A percentile compares a stretch with the other conserved stretches of the same genome.
These are phyloP conservation scores for Drosophila sp. DNA, from an alignment of 1,140 invertebrate genomes.

Conservation along the genomic window DNA sequence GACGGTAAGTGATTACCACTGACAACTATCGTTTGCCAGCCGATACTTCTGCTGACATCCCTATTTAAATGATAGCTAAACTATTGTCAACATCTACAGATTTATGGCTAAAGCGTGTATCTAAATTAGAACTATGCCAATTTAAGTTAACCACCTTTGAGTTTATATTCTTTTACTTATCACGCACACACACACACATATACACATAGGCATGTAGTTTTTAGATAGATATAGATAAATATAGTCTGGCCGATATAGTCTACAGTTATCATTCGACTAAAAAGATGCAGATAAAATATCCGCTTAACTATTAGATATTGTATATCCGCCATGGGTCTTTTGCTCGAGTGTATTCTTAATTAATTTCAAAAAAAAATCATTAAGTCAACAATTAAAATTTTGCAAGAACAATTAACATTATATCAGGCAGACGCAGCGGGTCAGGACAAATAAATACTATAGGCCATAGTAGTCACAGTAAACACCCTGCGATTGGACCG, in stretches of 20 bases:
- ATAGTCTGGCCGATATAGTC: constrained; percentile 16
- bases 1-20: constrained; percentile 58
- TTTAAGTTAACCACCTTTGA: background rate
- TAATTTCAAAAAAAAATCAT: constrained; percentile 54
- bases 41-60: background rate
- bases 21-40: too few relatives aligned
- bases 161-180: constrained; percentile 5
- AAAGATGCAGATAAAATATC: background rate
- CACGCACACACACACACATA: background rate
- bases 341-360: constrained; percentile 49
- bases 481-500: background rate
- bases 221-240: constrained; percentile 2
- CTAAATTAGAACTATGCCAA: background rate
- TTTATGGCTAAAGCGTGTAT: constrained; percentile 1
- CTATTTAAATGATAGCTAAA: background rate
- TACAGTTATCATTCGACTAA: constrained; percentile 15
- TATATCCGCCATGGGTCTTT: background rate
- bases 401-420: constrained; percentile 14
- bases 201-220: background rate
- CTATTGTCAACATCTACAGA: background rate
- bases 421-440: background rate
- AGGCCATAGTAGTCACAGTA: background rate
- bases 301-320: background rate
- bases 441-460: constrained; percentile 27
- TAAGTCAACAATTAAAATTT: constrained; percentile 45